A percentile compares a stretch with the other conserved stretches of the same genome.
Conservation (phyloP, 2,797 vertebrate genomes). For the Chromis chromis region DNA sequence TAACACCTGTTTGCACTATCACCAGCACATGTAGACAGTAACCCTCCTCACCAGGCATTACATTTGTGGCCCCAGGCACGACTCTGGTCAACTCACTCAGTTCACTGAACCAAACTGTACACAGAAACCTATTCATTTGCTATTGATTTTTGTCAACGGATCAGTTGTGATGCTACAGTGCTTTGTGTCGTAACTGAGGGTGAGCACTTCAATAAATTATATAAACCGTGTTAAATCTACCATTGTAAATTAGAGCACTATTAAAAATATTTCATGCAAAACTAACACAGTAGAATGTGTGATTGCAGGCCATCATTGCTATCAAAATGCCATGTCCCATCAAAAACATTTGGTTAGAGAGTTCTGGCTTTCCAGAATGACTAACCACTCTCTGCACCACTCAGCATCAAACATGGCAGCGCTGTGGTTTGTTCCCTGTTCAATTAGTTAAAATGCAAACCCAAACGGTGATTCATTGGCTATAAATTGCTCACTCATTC, state of each 20-base stretch:
- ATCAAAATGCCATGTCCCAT: neutral
- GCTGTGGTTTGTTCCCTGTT: constrained; percentile 10
- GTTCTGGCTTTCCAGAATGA: constrained; percentile 10
- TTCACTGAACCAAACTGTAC: constrained; percentile 53
- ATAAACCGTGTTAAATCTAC: constrained; percentile 11
- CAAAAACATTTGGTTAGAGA: neutral
- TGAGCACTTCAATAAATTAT: constrained; percentile 17
- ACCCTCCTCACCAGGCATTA: constrained; percentile 20
- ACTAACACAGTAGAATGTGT: neutral
- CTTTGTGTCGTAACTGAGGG: constrained; percentile 6
- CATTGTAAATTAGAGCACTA: neutral
- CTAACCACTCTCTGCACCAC: constrained; percentile 8
- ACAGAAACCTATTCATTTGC: constrained; percentile 46
- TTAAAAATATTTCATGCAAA: neutral
- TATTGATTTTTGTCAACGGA: constrained; percentile 41
- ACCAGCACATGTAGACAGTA: neutral
- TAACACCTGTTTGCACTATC: neutral
- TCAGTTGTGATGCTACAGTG: constrained; percentile 30
- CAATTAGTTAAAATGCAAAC: constrained; percentile 64
- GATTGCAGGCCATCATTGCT: no score
- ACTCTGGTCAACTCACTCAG: constrained; percentile 37
- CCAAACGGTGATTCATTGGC: constrained; percentile 22
- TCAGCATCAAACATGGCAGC: constrained; percentile 14
- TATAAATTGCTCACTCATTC: constrained; percentile 53
- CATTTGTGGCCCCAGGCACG: constrained; percentile 33